Base-by-base conservation (phyloP, 2,888 invertebrate species). In the Isoperla grammatica region DNA sequence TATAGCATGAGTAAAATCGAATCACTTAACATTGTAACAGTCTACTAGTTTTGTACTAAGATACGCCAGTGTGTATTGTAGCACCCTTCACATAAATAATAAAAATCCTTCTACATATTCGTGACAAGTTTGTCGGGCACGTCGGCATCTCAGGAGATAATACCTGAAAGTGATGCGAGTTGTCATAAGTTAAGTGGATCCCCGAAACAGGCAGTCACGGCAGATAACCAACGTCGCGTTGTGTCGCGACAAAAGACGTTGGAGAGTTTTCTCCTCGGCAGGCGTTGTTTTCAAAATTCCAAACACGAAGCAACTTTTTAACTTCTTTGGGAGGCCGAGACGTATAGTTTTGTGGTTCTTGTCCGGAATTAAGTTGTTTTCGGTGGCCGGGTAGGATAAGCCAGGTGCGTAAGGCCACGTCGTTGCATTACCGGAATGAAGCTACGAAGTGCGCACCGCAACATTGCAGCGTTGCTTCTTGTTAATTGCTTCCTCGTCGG, bases 401-500 rank as follows among this genome's bases (percentile, higher is more conserved):
- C 53, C 53, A 59, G 49, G 49, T 58, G 49, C 39, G 11, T 20
- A 20, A 50, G 57, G 29, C 29, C 45, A 43, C 13, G 37, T n/a
- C 22, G 22, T 45, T 60, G 60, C 60, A 60, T 60, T 60, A 60
- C 60, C 35, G 60, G 49, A 60, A 60, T 60, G 60, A 60, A 40
- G 23, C 60, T 20, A 9, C 39, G 22, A 20, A 40, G 45, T 56
- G 54, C 60, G 50, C 11, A 15, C 60, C 60, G n/a, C 60, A 60
- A 60, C 48, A 60, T 60, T 56, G 60, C 50, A 56, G 45, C 56
- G 35, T 50, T 56, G 56, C 35, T 42, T 39, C 40, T 56, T 60
- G 60, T 60, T 60, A 60, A 60, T 60, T 60, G 60, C 54, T 46
- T 54, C 54, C 53, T 53, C 39, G 23, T 35, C 23, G 43, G 55